phyloP scores from a whole-genome alignment of 2,888 invertebrate genomes.

The Campopleginae sp. region DNA sequence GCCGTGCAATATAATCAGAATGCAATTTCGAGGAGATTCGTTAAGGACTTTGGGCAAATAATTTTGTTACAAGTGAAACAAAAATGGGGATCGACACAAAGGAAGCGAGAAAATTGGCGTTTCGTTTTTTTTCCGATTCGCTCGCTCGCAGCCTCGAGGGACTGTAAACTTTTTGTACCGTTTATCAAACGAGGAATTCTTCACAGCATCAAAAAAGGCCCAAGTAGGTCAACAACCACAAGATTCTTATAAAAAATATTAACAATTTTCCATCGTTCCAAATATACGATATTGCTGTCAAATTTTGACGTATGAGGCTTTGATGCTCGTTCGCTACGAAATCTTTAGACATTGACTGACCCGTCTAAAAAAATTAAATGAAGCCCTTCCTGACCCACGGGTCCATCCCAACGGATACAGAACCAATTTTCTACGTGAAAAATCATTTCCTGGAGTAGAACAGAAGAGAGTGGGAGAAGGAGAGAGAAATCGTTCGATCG shows the following conservation, averaged over 20 bases:
- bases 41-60: neutral
- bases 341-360: constrained; percentile 36
- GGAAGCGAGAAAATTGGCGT: neutral
- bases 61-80: neutral
- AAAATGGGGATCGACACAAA: neutral
- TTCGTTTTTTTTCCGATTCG: neutral
- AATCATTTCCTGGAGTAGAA: constrained; percentile 54
- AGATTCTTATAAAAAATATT: neutral
- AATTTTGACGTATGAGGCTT: neutral
- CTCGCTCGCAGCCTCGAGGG: neutral
- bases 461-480: neutral
- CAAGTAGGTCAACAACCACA: neutral
- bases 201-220: neutral
- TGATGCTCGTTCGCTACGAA: constrained; percentile 18
- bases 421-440: constrained; percentile 63
- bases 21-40: neutral
- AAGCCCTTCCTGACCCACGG: constrained; percentile 15
- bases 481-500: no score
- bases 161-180: neutral
- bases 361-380: constrained; percentile 52
- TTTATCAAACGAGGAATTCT: neutral
- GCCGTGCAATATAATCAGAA: neutral
- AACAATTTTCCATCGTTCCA: neutral
- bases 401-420: constrained; percentile 31
- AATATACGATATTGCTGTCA: constrained; percentile 15